phyloP scores from a whole-genome alignment of 2,113 vertebrate species.

The Acrocephalus arundinaceus region DNA sequence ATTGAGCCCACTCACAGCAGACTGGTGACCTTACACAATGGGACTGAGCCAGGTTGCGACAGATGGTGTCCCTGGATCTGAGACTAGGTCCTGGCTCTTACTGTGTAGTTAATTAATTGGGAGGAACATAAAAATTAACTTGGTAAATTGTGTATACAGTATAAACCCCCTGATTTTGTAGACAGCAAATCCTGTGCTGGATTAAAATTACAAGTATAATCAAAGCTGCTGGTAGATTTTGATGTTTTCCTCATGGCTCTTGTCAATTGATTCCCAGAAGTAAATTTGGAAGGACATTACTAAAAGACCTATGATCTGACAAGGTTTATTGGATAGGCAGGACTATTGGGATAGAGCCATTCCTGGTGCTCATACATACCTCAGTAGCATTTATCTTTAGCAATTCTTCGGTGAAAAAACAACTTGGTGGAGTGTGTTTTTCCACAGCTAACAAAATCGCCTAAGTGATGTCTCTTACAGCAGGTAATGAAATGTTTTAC shows the following conservation, averaged over 20 bases:
- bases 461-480: neutral
- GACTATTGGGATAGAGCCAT: neutral
- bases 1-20: conserved; percentile 51
- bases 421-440: neutral
- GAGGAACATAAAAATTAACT: conserved; percentile 29
- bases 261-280: neutral
- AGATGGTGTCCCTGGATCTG: conserved; percentile 59
- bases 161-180: neutral
- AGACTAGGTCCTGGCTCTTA: conserved; percentile 51
- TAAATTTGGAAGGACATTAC: neutral
- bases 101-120: conserved; percentile 42
- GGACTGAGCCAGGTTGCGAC: conserved; percentile 40
- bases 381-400: neutral
- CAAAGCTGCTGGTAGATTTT: neutral
- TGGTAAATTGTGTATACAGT: neutral
- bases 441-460: neutral
- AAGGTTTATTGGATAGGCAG: neutral
- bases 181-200: neutral
- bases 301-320: neutral
- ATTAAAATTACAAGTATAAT: neutral
- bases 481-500: neutral
- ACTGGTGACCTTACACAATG: conserved; percentile 42
- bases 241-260: neutral
- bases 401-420: neutral
- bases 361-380: neutral